These are phyloP conservation scores for Zaprionus bogoriensis DNA, from an alignment of 2,888 invertebrate species.

Conservation along the genomic window DNA sequence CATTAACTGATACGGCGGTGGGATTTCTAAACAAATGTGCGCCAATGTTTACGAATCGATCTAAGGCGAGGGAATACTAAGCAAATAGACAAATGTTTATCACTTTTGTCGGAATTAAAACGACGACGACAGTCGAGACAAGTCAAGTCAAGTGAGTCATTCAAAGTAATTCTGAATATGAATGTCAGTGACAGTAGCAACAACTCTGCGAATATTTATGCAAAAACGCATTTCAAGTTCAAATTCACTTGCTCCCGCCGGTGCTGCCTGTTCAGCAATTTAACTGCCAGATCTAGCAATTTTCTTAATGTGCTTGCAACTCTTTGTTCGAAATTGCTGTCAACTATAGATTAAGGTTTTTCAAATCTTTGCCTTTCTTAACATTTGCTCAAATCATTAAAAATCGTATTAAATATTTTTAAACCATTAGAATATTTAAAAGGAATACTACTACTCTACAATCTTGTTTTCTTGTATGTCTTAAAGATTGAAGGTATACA, in stretches of 20 bases:
- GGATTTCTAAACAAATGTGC: conserved; percentile 6
- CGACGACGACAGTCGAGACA: conserved; percentile 8
- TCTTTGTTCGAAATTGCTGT: too few species aligned
- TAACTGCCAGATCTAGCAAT: too few species aligned
- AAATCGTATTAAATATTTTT: too few species aligned
- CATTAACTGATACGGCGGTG: background rate
- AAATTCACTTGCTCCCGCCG: background rate
- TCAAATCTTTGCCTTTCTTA: too few species aligned
- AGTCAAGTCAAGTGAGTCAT: background rate
- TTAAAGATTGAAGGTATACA: too few species aligned
- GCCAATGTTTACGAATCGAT: background rate
- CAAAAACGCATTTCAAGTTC: background rate
- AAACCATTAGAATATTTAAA: too few species aligned
- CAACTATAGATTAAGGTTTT: too few species aligned
- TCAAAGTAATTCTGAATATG: background rate
- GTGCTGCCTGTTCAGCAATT: too few species aligned
- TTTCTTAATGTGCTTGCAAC: too few species aligned
- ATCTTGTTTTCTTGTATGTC: too few species aligned
- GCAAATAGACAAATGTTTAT: conserved; percentile 27
- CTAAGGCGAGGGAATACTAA: conserved; percentile 1
- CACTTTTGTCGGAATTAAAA: conserved; percentile 1
- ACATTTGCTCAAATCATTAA: too few species aligned
- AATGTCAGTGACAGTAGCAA: conserved; percentile 1
- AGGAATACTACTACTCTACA: too few species aligned
- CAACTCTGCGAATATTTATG: conserved; percentile 10